Evolutionary conservation across 2,113 vertebrate species (phyloP), one percentile per base, ranked within the genome.

Genomic region (Myrmophylax atrothorax): DNA sequence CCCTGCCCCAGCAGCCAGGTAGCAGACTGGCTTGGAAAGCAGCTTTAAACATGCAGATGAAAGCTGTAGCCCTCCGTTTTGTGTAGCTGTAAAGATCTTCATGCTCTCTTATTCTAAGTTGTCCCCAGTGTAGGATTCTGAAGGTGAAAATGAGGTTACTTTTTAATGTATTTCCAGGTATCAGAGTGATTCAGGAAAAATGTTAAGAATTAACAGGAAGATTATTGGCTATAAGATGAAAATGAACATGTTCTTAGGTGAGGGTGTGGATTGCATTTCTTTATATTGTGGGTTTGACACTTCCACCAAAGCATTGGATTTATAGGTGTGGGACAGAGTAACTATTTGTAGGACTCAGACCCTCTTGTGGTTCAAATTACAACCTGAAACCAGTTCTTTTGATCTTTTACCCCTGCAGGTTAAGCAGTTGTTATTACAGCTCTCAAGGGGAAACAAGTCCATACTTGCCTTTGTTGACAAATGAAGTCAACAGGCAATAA

Each of bases 331-430:
- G 83, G 63, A 63, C 33, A 64, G 38, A 23, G 18, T 78, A 73
- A 67, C 37, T 83, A 0, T 95, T 91, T 18, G n/a, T 55, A 89
- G 78, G 59, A 69, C 44, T 91, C 56, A 55, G 79, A 81, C 76
- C 44, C 31, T 94, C 60, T 59, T 60, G 49, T 35, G 55, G 53
- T 52, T 96, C 83, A 85, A 23, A 70, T 96, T 95, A 70, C 74
- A 60, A 78, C 80, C 74, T 93, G 74, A 87, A 92, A 90, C 62
- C 49, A 88, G 69, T 84, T 87, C 88, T 89, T 96, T 94, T 95
- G 93, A 97, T 97, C 90, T 81, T 85, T 91, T 31, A 38, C 20
- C 35, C 84, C 95, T 97, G 66, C 52, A 87, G 95, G 92, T 94
- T 84, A 92, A 85, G 81, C 70, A 47, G 74, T 96, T 95, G 82